A percentile compares a stretch with the other conserved stretches of the same genome.
These are phyloP conservation scores for Drosophila azteca DNA, from an alignment of 1,140 invertebrate species.

Conservation along the genomic window DNA sequence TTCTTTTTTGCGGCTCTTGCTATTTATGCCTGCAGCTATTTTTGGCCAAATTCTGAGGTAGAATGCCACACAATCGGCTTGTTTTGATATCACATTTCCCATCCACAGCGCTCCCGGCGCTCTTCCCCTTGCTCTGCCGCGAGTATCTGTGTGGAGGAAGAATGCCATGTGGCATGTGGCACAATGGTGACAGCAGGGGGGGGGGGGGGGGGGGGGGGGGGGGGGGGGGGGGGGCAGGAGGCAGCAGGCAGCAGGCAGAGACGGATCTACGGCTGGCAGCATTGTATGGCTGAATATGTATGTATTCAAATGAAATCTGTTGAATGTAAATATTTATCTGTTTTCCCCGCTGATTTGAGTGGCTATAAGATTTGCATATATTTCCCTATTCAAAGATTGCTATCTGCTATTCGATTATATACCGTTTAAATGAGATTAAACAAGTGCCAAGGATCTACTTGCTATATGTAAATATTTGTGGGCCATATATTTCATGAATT, in stretches of 20 bases:
- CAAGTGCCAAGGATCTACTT: no score
- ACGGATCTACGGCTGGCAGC: conserved; percentile 35
- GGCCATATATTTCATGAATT: no score
- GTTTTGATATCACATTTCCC: conserved; percentile 43
- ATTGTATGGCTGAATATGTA: conserved; percentile 7
- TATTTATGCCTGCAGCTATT: conserved; percentile 52
- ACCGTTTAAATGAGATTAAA: no score
- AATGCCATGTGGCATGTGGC: conserved; percentile 7
- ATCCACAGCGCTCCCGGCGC: no score
- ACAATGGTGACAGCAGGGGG: conserved; percentile 2
- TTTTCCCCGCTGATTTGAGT: conserved; percentile 9
- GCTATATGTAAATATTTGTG: no score
- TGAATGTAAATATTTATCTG: conserved; percentile 46
- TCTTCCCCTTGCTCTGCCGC: no score
- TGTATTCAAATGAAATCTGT: conserved; percentile 48
- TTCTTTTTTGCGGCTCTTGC: conserved; percentile 34
- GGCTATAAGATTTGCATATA: no score
- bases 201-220: no score
- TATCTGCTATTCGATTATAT: no score
- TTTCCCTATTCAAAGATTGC: no score
- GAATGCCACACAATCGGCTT: conserved; percentile 37
- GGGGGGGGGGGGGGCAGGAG: no score
- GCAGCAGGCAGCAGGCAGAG: background rate
- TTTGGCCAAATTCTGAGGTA: conserved; percentile 28
- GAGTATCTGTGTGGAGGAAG: background rate